A percentile compares a stretch with the other conserved stretches of the same genome.
These are phyloP conservation scores for Oncorhynchus mykiss DNA, from an alignment of 2,113 vertebrate genomes.

Conservation along the genomic window DNA sequence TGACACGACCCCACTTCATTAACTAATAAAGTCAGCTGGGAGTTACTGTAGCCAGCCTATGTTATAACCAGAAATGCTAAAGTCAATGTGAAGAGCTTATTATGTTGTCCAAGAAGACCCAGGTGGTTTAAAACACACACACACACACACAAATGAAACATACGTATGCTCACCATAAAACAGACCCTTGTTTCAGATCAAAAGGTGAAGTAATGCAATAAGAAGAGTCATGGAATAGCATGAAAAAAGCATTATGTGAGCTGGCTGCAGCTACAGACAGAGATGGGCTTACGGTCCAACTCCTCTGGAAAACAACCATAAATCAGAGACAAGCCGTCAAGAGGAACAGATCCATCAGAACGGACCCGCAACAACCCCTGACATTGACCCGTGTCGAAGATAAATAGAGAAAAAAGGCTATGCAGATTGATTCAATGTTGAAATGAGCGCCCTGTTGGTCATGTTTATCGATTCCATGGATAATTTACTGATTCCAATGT, in stretches of 20 bases:
- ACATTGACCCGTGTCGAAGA: background rate
- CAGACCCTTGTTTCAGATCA: background rate
- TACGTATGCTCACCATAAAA: background rate
- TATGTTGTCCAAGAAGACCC: too few species aligned
- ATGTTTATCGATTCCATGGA: slow-evolving; percentile 61
- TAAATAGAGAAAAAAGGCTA: background rate
- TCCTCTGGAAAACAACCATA: slow-evolving; percentile 49
- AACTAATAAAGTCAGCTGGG: slow-evolving; percentile 56
- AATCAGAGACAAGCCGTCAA: slow-evolving; percentile 53
- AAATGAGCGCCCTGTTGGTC: slow-evolving; percentile 52
- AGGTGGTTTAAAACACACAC: background rate
- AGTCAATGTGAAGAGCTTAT: slow-evolving; percentile 35
- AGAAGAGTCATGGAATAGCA: slow-evolving; percentile 12
- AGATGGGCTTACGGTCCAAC: slow-evolving; percentile 41
- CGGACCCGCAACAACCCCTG: slow-evolving; percentile 11
- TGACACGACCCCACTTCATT: slow-evolving; percentile 46
- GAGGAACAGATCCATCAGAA: slow-evolving; percentile 53
- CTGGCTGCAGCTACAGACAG: slow-evolving; percentile 19
- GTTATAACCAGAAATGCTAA: background rate
- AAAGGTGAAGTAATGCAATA: slow-evolving; percentile 5
- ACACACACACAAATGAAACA: background rate
- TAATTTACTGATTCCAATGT: slow-evolving; percentile 66
- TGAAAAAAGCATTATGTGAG: slow-evolving; percentile 31
- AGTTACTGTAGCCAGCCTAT: slow-evolving; percentile 24
- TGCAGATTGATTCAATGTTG: slow-evolving; percentile 61